A percentile compares a stretch with the other conserved stretches of the same genome.
These are phyloP conservation scores for Pegoplata infirma DNA, from an alignment of 2,888 invertebrate species.

Conservation along the genomic window DNA sequence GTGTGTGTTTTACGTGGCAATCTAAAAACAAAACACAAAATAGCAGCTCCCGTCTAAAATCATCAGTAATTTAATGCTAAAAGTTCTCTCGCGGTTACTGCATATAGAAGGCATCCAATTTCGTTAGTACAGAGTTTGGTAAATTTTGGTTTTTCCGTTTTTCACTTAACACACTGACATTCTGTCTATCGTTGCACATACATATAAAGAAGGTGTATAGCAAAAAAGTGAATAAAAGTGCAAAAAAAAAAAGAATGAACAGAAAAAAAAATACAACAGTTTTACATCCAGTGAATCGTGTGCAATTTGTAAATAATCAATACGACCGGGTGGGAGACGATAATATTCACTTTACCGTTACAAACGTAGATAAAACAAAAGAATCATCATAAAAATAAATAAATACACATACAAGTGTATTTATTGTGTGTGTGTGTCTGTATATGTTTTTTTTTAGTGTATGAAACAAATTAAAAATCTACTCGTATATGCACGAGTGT, in stretches of 20 bases:
- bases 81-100: conserved; percentile 32
- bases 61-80: background rate
- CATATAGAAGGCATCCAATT: conserved; percentile 28
- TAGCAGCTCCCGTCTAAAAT: conserved; percentile 16
- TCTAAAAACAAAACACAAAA: conserved; percentile 16
- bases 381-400: conserved; percentile 18
- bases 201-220: conserved; percentile 24
- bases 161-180: conserved; percentile 19
- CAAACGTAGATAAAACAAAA: conserved; percentile 19
- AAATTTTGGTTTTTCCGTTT: conserved; percentile 42
- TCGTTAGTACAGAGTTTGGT: background rate
- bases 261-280: conserved; percentile 9
- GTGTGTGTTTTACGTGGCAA: conserved; percentile 10
- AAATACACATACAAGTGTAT: background rate
- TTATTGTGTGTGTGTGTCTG: background rate
- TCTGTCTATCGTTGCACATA: conserved; percentile 14
- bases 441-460: background rate
- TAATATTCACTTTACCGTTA: conserved; percentile 23
- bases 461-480: conserved; percentile 36
- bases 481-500: conserved; percentile 20
- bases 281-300: conserved; percentile 37
- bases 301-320: conserved; percentile 61
- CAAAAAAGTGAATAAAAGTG: conserved; percentile 38
- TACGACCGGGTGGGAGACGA: conserved; percentile 48
- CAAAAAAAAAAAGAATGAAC: conserved; percentile 10